Evolutionary conservation across 2,888 invertebrate genomes (phyloP).

Genomic region (Euclidia mi): DNA sequence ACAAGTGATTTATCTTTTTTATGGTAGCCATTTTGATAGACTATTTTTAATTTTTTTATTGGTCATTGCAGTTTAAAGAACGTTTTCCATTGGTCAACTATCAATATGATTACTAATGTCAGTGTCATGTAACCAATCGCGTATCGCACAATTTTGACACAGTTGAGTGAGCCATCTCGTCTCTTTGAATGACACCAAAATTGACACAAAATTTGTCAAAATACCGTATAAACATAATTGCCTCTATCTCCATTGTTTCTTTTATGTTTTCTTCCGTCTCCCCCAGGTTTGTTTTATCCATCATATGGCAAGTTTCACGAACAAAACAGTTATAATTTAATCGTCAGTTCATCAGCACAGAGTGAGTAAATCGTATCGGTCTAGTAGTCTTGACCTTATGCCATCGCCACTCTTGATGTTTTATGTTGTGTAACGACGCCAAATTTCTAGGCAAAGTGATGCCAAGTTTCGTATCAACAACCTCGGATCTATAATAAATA

Average conservation of each 20-base stretch:
- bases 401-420: slow-evolving; percentile 74
- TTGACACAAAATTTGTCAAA: slow-evolving; percentile 87
- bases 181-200: slow-evolving; percentile 54
- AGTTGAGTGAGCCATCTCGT: slow-evolving; percentile 54
- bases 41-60: slow-evolving; percentile 5
- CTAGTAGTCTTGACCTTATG: slow-evolving; percentile 85
- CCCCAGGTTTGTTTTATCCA: slow-evolving; percentile 70
- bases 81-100: slow-evolving; percentile 31
- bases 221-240: slow-evolving; percentile 83
- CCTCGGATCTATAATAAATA: slow-evolving; percentile 63
- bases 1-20: slow-evolving; percentile 26
- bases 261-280: slow-evolving; percentile 77
- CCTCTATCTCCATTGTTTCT: slow-evolving; percentile 78
- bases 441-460: slow-evolving; percentile 74
- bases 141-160: slow-evolving; percentile 41
- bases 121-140: slow-evolving; percentile 23
- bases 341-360: slow-evolving; percentile 34
- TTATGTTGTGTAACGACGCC: slow-evolving; percentile 88
- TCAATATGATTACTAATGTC: fast-evolving
- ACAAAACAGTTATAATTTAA: slow-evolving; percentile 38
- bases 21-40: slow-evolving; percentile 51
- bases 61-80: background rate
- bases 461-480: slow-evolving; percentile 77
- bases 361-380: slow-evolving; percentile 73
- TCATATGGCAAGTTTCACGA: slow-evolving; percentile 51